Base-by-base conservation (phyloP, 2,113 vertebrate species). In the Barnardius zonarius region DNA sequence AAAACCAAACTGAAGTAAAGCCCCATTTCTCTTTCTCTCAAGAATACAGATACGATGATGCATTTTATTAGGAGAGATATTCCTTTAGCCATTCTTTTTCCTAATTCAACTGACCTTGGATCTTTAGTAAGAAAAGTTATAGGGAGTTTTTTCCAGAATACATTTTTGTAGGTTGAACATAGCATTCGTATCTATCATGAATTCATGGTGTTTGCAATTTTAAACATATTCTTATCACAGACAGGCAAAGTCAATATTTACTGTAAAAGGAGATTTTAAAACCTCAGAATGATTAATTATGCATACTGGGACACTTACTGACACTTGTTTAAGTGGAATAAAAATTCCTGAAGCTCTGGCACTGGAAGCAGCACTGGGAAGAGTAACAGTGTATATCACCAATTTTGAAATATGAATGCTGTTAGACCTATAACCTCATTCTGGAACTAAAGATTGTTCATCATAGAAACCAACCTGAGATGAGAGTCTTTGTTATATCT, bases 201-300 rank as follows among this genome's bases (percentile, higher is more conserved):
- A 95, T 69, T 79, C 55, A 84, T 17, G 6, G 24, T 66, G 51
- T 69, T 92, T 57, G 64, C 51, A 78, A 78, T 78, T 95, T 91
- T 78, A 89, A 91, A 91, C 6, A 64, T 7, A 88, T 79, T 86
- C 63, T 91, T 86, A 74, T 81, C 25, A 33, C 39, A 46, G 52
- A 83, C 25, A 87, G 39, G 27, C 23, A 93, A 93, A 96, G 80
- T 84, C 81, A 95, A 78, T 89, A 91, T 93, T 92, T 95, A 84
- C 44, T 33, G 25, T 55, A 91, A 91, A 85, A 85, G 41, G 25
- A 86, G 75, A 89, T 74, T 88, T 90, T 27, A 74, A 93, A 94
- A 69, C 22, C 8, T 69, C 74, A 73, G 68, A 64, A 85, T 89
- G 48, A 92, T 91, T 93, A 89, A 93, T 82, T 88, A 94, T 70